These are phyloP conservation scores for Corythornis vintsioides DNA, from an alignment of 2,113 vertebrate genomes.

Conservation along the genomic window DNA sequence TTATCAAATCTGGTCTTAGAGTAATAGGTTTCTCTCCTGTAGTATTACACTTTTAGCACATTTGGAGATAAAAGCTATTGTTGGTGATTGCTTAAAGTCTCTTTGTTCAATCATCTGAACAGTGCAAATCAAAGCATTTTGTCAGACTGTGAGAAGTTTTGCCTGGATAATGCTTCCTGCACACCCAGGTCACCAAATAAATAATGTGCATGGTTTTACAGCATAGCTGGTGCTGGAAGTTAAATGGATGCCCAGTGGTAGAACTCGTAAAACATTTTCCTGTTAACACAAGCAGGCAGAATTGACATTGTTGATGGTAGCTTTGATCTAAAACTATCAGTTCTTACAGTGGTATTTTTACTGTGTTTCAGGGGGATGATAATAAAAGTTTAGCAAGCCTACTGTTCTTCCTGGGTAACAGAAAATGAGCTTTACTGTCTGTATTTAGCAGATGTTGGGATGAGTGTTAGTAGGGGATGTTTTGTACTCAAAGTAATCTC, in stretches of 20 bases:
- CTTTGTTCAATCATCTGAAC: conserved; percentile 75
- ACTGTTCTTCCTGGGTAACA: conserved; percentile 57
- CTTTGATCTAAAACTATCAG: conserved; percentile 69
- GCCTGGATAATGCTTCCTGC: conserved; percentile 68
- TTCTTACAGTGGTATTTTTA: conserved; percentile 73
- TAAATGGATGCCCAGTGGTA: conserved; percentile 73
- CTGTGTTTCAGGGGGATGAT: conserved; percentile 66
- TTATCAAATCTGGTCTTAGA: conserved; percentile 62
- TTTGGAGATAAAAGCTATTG: conserved; percentile 69
- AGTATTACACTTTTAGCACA: conserved; percentile 58
- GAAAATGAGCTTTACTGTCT: conserved; percentile 67
- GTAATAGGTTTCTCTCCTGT: conserved; percentile 46
- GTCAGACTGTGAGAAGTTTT: conserved; percentile 74
- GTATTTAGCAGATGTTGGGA: conserved; percentile 23
- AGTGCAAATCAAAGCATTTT: conserved; percentile 77
- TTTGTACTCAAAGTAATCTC: conserved; percentile 36
- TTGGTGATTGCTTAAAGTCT: conserved; percentile 68
- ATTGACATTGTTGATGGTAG: conserved; percentile 71
- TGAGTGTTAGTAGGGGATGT: neutral
- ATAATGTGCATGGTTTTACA: conserved; percentile 65
- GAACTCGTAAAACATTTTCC: conserved; percentile 74
- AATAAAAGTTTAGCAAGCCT: conserved; percentile 67
- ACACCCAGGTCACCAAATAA: conserved; percentile 65
- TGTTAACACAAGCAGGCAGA: conserved; percentile 65
- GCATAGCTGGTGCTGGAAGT: conserved; percentile 63